Evolutionary conservation across 2,113 vertebrate species (phyloP).

Genomic region (Accipiter cooperii): DNA sequence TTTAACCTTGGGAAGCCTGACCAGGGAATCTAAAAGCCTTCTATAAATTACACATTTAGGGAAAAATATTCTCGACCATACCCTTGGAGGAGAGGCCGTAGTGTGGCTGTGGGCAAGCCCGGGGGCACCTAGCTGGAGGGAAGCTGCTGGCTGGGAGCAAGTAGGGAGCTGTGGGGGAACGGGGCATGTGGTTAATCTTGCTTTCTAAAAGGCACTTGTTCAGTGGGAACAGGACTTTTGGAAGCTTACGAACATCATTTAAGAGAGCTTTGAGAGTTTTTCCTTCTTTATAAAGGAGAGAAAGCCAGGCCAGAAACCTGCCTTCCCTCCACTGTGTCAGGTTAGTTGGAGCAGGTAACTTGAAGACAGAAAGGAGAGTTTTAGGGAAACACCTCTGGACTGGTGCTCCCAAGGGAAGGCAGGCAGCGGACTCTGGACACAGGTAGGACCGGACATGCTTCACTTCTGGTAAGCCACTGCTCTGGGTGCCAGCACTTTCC

Average conservation of each 20-base stretch:
- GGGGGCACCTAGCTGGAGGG: background rate
- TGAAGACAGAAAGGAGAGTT: background rate
- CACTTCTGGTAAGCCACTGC: background rate
- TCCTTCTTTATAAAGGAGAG: background rate
- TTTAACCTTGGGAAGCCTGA: background rate
- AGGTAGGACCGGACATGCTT: background rate
- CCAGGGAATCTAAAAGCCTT: background rate
- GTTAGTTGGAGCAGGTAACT: background rate
- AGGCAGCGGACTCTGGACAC: background rate
- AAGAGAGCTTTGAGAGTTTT: background rate
- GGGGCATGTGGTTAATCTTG: background rate
- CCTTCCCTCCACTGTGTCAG: background rate
- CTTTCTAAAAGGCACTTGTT: background rate
- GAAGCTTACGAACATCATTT: background rate
- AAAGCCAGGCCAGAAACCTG: background rate
- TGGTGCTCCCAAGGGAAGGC: background rate
- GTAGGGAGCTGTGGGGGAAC: background rate
- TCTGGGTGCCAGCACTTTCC: background rate
- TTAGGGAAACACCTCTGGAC: background rate
- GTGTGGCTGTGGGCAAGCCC: background rate
- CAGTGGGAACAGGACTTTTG: background rate
- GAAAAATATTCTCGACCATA: background rate
- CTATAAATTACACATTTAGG: background rate
- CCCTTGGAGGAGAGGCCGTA: background rate
- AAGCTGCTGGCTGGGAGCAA: background rate